A percentile compares a stretch with the other conserved stretches of the same genome.
These are phyloP conservation scores for Trichonephila clavipes DNA, from an alignment of 1,140 invertebrate species.

Conservation along the genomic window DNA sequence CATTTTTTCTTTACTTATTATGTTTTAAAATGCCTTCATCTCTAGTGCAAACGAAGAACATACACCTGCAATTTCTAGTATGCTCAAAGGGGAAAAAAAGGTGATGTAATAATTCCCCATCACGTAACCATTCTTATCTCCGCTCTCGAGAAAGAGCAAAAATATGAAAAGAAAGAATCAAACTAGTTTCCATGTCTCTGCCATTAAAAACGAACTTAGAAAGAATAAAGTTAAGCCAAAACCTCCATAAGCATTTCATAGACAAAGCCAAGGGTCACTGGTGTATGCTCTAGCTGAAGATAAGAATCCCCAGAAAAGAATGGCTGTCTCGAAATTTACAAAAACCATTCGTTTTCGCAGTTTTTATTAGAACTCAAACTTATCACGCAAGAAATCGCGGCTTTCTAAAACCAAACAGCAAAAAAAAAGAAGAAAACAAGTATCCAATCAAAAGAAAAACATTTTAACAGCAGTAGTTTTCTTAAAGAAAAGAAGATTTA, in stretches of 20 bases:
- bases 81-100: background rate
- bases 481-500: background rate
- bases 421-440: background rate
- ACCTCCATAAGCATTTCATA: slow-evolving; percentile 4
- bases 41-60: background rate
- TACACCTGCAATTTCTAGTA: slow-evolving; percentile 15
- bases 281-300: slow-evolving; percentile 50
- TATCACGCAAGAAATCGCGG: slow-evolving; percentile 19
- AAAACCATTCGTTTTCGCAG: slow-evolving; percentile 24
- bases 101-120: slow-evolving; percentile 55
- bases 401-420: background rate
- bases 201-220: background rate
- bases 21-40: background rate
- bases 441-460: background rate
- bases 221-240: background rate
- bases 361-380: background rate
- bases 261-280: slow-evolving; percentile 51
- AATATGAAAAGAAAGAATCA: background rate
- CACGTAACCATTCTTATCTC: slow-evolving; percentile 56
- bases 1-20: background rate
- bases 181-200: slow-evolving; percentile 25
- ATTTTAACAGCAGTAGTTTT: background rate
- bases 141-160: background rate
- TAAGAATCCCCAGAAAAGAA: slow-evolving; percentile 46
- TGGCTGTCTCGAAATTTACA: background rate